These are phyloP conservation scores for Neomonachus schauinslandi DNA, from an alignment of 2,113 vertebrate species.

Conservation along the genomic window DNA sequence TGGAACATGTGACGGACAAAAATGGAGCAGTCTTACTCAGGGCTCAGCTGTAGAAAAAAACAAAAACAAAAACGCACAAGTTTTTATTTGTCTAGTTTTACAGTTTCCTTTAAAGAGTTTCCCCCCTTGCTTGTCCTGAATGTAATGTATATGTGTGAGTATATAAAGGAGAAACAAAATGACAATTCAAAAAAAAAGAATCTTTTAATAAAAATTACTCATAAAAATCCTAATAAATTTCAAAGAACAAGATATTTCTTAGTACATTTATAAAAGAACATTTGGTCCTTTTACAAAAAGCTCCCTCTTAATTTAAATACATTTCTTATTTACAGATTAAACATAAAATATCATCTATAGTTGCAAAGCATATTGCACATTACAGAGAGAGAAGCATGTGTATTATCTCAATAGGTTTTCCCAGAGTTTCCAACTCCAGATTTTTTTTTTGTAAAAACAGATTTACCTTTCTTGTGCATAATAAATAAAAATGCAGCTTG, in stretches of 20 bases:
- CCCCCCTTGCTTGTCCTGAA: neutral
- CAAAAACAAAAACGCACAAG: neutral
- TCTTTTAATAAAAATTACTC: slow-evolving; percentile 85
- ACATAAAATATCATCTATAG: slow-evolving; percentile 78
- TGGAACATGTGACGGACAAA: neutral
- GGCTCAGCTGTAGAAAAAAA: neutral
- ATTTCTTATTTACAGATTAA: slow-evolving; percentile 79
- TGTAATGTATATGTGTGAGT: too few relatives aligned
- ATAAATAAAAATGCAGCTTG: slow-evolving; percentile 76
- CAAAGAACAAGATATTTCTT: slow-evolving; percentile 75
- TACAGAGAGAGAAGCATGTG: slow-evolving; percentile 69
- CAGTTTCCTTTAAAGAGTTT: neutral
- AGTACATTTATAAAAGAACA: slow-evolving; percentile 82
- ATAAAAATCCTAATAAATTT: slow-evolving; percentile 82
- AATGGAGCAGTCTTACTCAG: neutral
- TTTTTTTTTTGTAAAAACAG: slow-evolving; percentile 64
- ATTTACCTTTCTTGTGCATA: slow-evolving; percentile 62
- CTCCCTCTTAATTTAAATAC: slow-evolving; percentile 82
- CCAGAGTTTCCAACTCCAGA: slow-evolving; percentile 69
- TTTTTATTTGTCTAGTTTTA: neutral
- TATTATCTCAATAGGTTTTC: slow-evolving; percentile 69
- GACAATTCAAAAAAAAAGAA: slow-evolving; percentile 64
- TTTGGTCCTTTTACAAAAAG: slow-evolving; percentile 84
- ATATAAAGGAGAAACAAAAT: slow-evolving; percentile 21
- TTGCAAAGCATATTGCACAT: slow-evolving; percentile 86